Conservation (phyloP, 2,113 vertebrate species). For the Misgurnus mizolepis region DNA sequence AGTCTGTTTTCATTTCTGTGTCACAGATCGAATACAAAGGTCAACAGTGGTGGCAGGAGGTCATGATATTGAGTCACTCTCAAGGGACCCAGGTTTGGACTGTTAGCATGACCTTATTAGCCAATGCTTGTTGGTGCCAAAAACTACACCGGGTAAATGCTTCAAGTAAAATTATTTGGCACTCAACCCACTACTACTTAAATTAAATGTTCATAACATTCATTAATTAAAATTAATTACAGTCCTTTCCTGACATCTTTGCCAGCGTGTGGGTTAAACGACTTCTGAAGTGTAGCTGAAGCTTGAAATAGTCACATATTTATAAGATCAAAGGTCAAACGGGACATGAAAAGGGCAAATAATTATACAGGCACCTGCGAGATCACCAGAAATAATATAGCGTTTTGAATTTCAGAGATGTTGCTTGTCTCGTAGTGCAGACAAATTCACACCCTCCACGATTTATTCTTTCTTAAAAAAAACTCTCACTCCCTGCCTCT, state of each 20-base stretch:
- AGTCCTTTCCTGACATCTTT: no score
- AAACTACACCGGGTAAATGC: background rate
- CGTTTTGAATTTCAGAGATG: background rate
- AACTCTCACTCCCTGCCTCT: background rate
- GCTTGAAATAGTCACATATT: background rate
- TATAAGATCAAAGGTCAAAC: background rate
- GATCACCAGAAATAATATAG: background rate
- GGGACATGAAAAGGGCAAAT: background rate
- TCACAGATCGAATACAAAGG: background rate
- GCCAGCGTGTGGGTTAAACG: no score
- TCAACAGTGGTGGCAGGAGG: slow-evolving; percentile 1
- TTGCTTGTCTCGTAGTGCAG: background rate
- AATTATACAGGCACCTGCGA: background rate
- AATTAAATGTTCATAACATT: no score
- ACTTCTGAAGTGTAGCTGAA: background rate
- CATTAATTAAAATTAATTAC: no score
- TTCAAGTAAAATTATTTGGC: no score
- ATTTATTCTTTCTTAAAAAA: background rate
- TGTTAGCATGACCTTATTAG: slow-evolving; percentile 10
- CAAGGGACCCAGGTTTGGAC: background rate
- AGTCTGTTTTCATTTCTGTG: background rate
- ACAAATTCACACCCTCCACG: background rate
- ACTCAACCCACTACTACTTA: no score
- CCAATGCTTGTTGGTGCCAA: background rate
- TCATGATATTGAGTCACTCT: slow-evolving; percentile 10